Evolutionary conservation across 2,797 vertebrate genomes (phyloP).

Genomic region (Vultur gryphus): DNA sequence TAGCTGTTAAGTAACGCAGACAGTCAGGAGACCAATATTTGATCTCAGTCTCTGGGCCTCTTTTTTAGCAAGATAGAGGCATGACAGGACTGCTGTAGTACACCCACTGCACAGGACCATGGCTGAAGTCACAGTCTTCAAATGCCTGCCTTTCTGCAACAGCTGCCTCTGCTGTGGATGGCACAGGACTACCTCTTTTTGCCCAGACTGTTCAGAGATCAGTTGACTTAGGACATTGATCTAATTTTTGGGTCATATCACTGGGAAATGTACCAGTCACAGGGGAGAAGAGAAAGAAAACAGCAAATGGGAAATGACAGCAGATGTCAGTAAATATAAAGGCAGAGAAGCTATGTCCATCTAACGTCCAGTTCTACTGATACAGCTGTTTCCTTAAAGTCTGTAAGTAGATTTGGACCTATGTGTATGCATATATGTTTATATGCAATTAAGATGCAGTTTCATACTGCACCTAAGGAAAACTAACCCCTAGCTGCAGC

Average conservation of each 20-base stretch:
- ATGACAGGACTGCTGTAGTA: not conserved
- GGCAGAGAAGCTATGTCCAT: not conserved
- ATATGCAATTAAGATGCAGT: not conserved
- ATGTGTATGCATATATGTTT: not conserved
- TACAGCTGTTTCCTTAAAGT: not conserved
- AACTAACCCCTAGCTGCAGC: not conserved
- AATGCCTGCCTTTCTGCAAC: not conserved
- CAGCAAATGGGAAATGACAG: not conserved
- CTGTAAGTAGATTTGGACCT: not conserved
- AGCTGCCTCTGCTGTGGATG: not conserved
- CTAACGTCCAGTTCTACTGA: not conserved
- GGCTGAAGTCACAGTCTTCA: not conserved
- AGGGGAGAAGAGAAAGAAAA: not conserved
- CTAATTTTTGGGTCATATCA: not conserved
- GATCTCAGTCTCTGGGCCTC: not conserved
- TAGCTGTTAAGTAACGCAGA: not conserved
- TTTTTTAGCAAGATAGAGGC: not conserved
- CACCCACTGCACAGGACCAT: not conserved
- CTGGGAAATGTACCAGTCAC: not conserved
- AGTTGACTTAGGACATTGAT: not conserved
- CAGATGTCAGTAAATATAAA: not conserved
- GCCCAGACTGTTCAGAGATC: not conserved
- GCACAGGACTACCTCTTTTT: not conserved
- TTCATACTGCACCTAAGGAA: not conserved
- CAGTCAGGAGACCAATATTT: not conserved